These are phyloP conservation scores for Eucidaris tribuloides DNA, from an alignment of 35 echinoderm and acorn worm genomes.

Conservation along the genomic window DNA sequence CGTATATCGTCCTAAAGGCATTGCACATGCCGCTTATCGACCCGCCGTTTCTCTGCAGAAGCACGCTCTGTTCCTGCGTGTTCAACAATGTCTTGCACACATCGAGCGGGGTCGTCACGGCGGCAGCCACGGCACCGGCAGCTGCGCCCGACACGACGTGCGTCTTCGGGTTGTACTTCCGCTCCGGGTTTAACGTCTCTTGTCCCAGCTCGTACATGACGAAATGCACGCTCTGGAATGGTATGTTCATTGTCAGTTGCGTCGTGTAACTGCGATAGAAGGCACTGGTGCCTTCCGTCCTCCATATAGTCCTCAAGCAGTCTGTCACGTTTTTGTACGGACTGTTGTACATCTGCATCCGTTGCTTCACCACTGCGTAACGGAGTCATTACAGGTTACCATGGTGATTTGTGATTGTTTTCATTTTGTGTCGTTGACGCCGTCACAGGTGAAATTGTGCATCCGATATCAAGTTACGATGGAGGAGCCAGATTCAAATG, in stretches of 20 bases:
- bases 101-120: conserved; percentile 86
- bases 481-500: too few species aligned
- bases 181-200: conserved; percentile 70
- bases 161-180: conserved; percentile 84
- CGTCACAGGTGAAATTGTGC: too few species aligned
- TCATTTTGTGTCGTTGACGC: too few species aligned
- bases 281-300: conserved; percentile 81
- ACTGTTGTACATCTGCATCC: conserved; percentile 92
- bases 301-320: conserved; percentile 71
- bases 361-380: conserved; percentile 90
- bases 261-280: conserved; percentile 98
- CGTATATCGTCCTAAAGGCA: conserved; percentile 90
- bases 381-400: too few species aligned
- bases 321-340: conserved; percentile 87
- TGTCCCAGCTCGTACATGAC: conserved; percentile 91
- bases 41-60: conserved; percentile 22
- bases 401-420: too few species aligned
- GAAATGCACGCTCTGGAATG: conserved; percentile 97
- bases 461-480: too few species aligned
- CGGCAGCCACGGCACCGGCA: conserved; percentile 82
- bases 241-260: conserved; percentile 98
- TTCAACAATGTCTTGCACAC: conserved; percentile 98
- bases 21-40: conserved; percentile 90
- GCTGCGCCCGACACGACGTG: conserved; percentile 84
- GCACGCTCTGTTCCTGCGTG: conserved; percentile 81